Evolutionary conservation across 2,888 invertebrate species (phyloP).

Genomic region (Ectropis crepuscularia): DNA sequence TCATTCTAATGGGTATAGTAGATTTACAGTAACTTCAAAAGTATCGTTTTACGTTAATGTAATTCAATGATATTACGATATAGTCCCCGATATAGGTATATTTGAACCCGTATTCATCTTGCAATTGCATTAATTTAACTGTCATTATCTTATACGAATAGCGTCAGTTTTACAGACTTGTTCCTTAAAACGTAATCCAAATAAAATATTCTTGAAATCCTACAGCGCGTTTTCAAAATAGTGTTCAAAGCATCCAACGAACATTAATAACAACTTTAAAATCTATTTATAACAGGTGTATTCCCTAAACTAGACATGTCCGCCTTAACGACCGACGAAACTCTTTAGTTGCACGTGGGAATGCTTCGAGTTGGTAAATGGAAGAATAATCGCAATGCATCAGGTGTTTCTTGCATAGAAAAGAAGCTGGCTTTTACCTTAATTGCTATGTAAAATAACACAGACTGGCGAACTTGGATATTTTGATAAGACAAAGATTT

Average conservation of each 20-base stretch:
- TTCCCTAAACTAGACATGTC: constrained; percentile 61
- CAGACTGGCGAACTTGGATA: too few species aligned
- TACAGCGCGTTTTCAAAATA: constrained; percentile 7
- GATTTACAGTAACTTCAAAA: too few species aligned
- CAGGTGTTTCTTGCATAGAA: constrained; percentile 42
- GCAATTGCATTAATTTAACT: too few species aligned
- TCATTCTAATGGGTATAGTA: too few species aligned
- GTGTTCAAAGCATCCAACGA: constrained; percentile 31
- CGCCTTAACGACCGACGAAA: constrained; percentile 65
- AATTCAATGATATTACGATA: too few species aligned
- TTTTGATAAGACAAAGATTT: too few species aligned
- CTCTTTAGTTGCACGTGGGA: constrained; percentile 55
- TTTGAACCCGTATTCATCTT: too few species aligned
- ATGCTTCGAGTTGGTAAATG: constrained; percentile 66
- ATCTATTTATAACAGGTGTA: constrained; percentile 54
- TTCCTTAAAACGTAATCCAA: not conserved
- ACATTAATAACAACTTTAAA: constrained; percentile 58
- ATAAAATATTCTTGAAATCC: not conserved
- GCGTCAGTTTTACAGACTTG: too few species aligned
- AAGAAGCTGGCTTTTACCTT: not conserved
- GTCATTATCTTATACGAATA: too few species aligned
- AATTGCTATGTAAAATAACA: not conserved
- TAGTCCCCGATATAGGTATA: too few species aligned
- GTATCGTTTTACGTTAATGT: too few species aligned
- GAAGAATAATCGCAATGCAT: constrained; percentile 72